Percentiles rank a stretch among this genome's conserved stretches.
Conservation (phyloP, 2,113 vertebrate genomes). For the Misgurnus anguillicaudatus region DNA sequence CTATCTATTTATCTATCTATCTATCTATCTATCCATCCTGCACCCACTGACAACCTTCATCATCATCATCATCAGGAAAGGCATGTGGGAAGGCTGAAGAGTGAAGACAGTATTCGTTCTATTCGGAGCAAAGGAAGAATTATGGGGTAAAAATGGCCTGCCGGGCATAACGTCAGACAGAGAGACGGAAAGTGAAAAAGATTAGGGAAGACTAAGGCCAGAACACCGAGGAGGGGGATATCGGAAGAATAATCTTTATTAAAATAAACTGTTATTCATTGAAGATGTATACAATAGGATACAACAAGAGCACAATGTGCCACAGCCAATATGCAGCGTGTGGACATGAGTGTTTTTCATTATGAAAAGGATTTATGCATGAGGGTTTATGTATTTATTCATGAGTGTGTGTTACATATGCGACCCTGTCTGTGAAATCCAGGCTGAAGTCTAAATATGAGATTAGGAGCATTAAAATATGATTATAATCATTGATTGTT, state of each 20-base stretch:
- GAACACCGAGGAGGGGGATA: slow-evolving; percentile 6
- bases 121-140: slow-evolving; percentile 48
- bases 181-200: slow-evolving; percentile 31
- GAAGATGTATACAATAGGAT: slow-evolving; percentile 29
- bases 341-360: neutral
- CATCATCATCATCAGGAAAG: slow-evolving; percentile 63
- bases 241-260: slow-evolving; percentile 61
- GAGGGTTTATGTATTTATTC: neutral
- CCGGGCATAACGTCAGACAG: slow-evolving; percentile 47
- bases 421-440: too few species aligned
- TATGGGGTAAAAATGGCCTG: slow-evolving; percentile 26
- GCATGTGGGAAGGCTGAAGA: slow-evolving; percentile 45
- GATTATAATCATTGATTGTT: too few species aligned
- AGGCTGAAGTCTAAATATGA: too few species aligned
- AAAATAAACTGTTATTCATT: slow-evolving; percentile 61
- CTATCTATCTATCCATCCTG: slow-evolving; percentile 4
- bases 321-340: neutral
- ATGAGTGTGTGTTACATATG: neutral
- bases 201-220: slow-evolving; percentile 34
- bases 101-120: slow-evolving; percentile 57
- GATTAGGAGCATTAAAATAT: too few species aligned
- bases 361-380: neutral
- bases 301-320: neutral
- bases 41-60: slow-evolving; percentile 34
- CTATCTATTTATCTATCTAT: neutral